A percentile compares a stretch with the other conserved stretches of the same genome.
Evolutionary conservation across 2,797 vertebrate species (phyloP).

Genomic region (Phylloscopus collybita): DNA sequence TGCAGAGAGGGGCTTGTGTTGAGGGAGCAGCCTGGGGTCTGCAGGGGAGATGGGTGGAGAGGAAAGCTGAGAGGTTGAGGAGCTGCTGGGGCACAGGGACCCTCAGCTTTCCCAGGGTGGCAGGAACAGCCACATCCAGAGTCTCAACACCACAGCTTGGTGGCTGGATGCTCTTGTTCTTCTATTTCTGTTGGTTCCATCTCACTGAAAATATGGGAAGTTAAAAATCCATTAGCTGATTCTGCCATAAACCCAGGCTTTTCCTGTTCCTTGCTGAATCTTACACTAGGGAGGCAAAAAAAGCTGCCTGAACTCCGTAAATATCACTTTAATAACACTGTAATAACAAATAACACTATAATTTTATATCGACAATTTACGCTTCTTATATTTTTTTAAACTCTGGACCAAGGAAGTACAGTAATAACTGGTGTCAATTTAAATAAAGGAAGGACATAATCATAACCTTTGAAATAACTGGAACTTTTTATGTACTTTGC

Average conservation of each 20-base stretch:
- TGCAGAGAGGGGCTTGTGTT: background rate
- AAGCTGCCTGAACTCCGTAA: background rate
- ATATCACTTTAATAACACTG: slow-evolving; percentile 45
- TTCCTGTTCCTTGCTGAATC: background rate
- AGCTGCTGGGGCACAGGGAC: background rate
- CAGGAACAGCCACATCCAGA: accelerated
- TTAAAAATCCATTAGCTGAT: background rate
- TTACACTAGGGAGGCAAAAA: background rate
- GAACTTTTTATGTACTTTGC: slow-evolving; percentile 55
- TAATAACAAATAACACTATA: slow-evolving; percentile 33
- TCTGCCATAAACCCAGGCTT: background rate
- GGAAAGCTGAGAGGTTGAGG: background rate
- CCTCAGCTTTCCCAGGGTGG: background rate
- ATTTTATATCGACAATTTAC: slow-evolving; percentile 24
- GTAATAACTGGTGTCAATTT: slow-evolving; percentile 55
- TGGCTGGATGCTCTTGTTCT: background rate
- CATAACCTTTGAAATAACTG: slow-evolving; percentile 58
- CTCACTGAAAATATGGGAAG: background rate
- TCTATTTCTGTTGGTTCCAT: background rate
- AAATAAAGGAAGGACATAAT: slow-evolving; percentile 60
- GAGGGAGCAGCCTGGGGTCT: background rate
- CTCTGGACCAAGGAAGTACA: background rate
- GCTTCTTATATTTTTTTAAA: slow-evolving; percentile 8
- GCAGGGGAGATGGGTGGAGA: background rate
- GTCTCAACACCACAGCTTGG: accelerated